phyloP scores from a whole-genome alignment of 1,140 invertebrate genomes.

The Chironomus tepperi region DNA sequence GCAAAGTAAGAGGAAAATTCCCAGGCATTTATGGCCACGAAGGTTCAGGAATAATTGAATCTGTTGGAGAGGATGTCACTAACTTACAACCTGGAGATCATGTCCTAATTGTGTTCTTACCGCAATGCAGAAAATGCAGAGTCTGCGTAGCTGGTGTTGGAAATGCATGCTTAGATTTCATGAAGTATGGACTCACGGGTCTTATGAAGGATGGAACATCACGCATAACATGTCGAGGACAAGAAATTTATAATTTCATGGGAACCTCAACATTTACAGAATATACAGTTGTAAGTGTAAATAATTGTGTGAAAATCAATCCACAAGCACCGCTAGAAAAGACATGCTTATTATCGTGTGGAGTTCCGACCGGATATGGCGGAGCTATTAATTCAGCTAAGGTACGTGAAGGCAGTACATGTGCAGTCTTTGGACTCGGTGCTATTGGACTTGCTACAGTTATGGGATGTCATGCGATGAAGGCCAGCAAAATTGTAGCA shows the following conservation, averaged over 20 bases:
- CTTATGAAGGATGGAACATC: constrained; percentile 49
- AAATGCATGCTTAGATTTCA: constrained; percentile 41
- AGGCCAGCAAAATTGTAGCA: constrained; percentile 81
- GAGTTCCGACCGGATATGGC: constrained; percentile 79
- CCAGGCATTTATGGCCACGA: constrained; percentile 44
- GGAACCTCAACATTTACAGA: constrained; percentile 91
- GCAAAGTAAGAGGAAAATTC: constrained; percentile 43
- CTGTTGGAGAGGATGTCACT: constrained; percentile 40
- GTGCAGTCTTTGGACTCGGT: constrained; percentile 86
- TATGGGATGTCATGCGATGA: constrained; percentile 77
- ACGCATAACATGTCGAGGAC: constrained; percentile 43
- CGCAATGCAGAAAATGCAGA: constrained; percentile 47
- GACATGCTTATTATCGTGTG: constrained; percentile 87
- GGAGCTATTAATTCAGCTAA: constrained; percentile 85
- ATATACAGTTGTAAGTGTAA: constrained; percentile 79
- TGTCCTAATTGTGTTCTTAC: constrained; percentile 46
- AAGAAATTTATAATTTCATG: constrained; percentile 81
- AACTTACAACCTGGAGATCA: constrained; percentile 40
- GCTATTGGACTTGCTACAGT: constrained; percentile 86
- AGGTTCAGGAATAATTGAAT: constrained; percentile 46
- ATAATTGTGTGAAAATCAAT: constrained; percentile 37
- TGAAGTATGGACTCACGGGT: constrained; percentile 35
- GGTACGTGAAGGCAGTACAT: constrained; percentile 61
- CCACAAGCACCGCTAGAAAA: constrained; percentile 68
- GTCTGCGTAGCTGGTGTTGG: constrained; percentile 38